These are phyloP conservation scores for Acanthurus lineatus DNA, from an alignment of 2,797 vertebrate species.

Conservation along the genomic window DNA sequence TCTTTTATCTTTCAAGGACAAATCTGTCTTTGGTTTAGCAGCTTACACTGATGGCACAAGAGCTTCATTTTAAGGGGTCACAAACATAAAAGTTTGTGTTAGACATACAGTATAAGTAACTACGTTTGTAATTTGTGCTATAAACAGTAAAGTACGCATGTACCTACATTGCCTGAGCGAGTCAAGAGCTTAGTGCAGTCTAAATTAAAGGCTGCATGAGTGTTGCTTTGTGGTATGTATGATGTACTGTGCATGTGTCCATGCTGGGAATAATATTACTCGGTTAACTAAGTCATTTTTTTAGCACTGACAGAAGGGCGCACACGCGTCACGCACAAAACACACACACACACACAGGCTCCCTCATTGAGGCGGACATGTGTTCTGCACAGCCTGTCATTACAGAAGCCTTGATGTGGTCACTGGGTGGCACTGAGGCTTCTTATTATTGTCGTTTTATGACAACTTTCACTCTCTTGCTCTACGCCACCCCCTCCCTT, in stretches of 20 bases:
- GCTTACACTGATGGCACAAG: neutral
- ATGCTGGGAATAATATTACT: conserved; percentile 62
- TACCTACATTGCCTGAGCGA: neutral
- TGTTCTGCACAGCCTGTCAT: conserved; percentile 82
- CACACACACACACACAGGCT: conserved; percentile 44
- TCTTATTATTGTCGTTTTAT: conserved; percentile 85
- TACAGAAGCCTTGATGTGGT: conserved; percentile 86
- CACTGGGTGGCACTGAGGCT: conserved; percentile 82
- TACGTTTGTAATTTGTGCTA: neutral
- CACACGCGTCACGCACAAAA: conserved; percentile 41
- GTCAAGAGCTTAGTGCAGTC: neutral
- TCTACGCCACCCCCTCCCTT: conserved; percentile 30
- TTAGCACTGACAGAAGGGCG: conserved; percentile 65
- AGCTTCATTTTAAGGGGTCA: too few species aligned
- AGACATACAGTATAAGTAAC: neutral
- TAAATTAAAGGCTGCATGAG: conserved; percentile 53
- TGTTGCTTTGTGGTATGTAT: conserved; percentile 54
- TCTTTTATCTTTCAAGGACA: neutral
- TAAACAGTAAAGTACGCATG: conserved; percentile 3
- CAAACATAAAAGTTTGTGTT: neutral
- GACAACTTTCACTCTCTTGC: conserved; percentile 82
- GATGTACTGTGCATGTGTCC: conserved; percentile 54
- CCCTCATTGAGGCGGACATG: conserved; percentile 65
- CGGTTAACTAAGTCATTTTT: conserved; percentile 67
- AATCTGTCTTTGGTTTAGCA: neutral